Conservation (phyloP, 2,888 invertebrate genomes). For the Eupithecia insigniata region DNA sequence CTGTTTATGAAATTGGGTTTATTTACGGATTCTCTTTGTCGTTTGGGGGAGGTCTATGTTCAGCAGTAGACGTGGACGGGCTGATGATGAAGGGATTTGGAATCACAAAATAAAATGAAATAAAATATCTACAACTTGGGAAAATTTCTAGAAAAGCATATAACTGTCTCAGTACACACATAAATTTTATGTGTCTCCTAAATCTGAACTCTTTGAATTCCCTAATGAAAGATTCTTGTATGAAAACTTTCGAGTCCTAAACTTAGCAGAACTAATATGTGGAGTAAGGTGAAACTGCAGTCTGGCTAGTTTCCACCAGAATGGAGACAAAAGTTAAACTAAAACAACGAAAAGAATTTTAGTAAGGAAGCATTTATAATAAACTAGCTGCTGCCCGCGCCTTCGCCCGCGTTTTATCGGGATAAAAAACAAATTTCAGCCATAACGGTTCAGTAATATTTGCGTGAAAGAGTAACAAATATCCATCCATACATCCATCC, state of each 20-base stretch:
- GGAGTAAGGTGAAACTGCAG: background rate
- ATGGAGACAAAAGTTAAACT: background rate
- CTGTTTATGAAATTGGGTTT: background rate
- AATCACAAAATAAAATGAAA: background rate
- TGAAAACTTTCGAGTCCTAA: conserved; percentile 20
- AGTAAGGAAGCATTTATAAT: too few species aligned
- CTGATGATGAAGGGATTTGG: background rate
- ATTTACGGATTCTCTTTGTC: background rate
- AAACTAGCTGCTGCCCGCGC: too few species aligned
- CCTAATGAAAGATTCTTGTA: conserved; percentile 34
- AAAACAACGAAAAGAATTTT: too few species aligned
- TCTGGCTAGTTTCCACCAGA: background rate
- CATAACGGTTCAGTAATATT: too few species aligned
- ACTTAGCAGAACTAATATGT: conserved; percentile 26
- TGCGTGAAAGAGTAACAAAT: too few species aligned
- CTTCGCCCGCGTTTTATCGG: too few species aligned
- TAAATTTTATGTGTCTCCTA: conserved; percentile 5
- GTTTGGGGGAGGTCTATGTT: too few species aligned
- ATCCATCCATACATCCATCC: too few species aligned
- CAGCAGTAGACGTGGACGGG: too few species aligned
- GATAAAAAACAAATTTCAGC: too few species aligned
- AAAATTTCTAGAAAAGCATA: background rate
- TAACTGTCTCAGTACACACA: background rate
- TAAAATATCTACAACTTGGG: background rate
- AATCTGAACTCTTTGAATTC: conserved; percentile 24